Evolutionary conservation across 2,113 vertebrate genomes (phyloP).

Genomic region (Tor tambroides): DNA sequence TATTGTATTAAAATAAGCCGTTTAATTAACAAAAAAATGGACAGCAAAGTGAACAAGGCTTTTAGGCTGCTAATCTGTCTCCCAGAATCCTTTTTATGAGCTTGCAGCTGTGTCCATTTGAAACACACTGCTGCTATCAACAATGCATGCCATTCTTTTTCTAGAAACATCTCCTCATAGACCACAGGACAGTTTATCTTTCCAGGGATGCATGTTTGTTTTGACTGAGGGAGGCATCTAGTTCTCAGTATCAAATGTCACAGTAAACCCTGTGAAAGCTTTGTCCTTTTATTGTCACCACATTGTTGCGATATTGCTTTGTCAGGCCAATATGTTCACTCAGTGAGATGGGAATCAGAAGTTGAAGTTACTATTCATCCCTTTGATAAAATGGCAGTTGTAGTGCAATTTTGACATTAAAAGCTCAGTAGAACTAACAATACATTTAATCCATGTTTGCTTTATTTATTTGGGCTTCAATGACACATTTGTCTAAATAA

Average conservation of each 20-base stretch:
- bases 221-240: conserved; percentile 32
- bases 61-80: neutral
- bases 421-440: neutral
- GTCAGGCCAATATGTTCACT: neutral
- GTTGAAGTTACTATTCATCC: neutral
- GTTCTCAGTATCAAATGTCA: neutral
- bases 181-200: conserved; percentile 51
- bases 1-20: neutral
- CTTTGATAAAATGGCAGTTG: neutral
- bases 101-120: conserved; percentile 53
- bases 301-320: conserved; percentile 22
- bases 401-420: neutral
- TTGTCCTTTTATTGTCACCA: conserved; percentile 23
- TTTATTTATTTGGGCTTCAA: neutral
- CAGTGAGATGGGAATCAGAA: neutral
- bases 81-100: conserved; percentile 18
- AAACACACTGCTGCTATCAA: conserved; percentile 60
- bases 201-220: neutral
- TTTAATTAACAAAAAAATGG: neutral
- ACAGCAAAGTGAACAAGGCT: neutral
- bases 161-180: conserved; percentile 52
- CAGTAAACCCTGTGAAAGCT: conserved; percentile 4
- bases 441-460: neutral
- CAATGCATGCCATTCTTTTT: conserved; percentile 69
- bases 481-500: neutral